A percentile compares a stretch with the other conserved stretches of the same genome.
phyloP scores from a whole-genome alignment of 2,888 invertebrate genomes.

The Reticulitermes lucifugus region DNA sequence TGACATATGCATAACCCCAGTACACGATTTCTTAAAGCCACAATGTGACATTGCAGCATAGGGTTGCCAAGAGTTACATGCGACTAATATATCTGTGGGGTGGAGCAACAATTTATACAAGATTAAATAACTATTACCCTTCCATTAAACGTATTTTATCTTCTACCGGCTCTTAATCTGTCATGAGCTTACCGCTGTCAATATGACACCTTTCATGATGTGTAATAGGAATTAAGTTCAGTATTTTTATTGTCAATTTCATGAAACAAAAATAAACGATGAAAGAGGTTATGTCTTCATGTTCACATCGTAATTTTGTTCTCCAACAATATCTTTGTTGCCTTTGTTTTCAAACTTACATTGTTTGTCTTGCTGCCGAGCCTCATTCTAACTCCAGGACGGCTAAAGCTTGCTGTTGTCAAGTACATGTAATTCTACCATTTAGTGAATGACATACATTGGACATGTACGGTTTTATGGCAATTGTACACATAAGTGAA shows the following conservation, averaged over 20 bases:
- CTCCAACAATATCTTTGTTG: no score
- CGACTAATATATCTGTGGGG: neutral
- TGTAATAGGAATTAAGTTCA: neutral
- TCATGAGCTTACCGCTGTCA: neutral
- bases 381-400: no score
- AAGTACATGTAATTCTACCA: no score
- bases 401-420: no score
- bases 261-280: neutral
- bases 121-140: slow-evolving; percentile 1
- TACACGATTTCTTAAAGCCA: neutral
- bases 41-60: neutral
- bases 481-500: no score
- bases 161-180: neutral
- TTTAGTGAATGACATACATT: no score
- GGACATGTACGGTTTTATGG: no score
- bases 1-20: slow-evolving; percentile 20
- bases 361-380: no score
- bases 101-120: neutral
- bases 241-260: neutral
- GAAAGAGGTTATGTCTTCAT: neutral
- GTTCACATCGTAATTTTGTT: neutral
- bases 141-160: neutral
- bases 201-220: neutral
- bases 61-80: neutral
- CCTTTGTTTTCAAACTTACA: no score